Base-by-base conservation (phyloP, 2,797 vertebrate genomes). In the Microctenopoma steveboyesi region DNA sequence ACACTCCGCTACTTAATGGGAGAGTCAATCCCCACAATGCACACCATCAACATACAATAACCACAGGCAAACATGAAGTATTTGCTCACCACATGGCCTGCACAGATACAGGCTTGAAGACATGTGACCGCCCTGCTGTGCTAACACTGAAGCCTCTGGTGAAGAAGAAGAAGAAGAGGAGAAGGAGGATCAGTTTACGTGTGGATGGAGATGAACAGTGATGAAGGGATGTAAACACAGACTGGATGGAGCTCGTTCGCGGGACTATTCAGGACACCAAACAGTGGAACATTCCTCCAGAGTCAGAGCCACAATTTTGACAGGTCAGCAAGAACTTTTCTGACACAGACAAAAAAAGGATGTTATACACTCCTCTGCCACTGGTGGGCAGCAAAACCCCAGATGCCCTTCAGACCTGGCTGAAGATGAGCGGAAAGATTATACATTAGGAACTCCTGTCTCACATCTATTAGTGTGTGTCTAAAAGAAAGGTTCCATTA, bases 81-180 rank as follows among this genome's bases (percentile, higher is more conserved):
- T 28, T 61, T 49, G 91, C 97, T 73, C 88, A 99, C 98, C 98
- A 99, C 98, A 99, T 99, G 89, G 98, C 98, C 91, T 99, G 98
- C 60, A 99, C 98, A 0, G 98, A 99, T 13, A 99, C 98, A 0
- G 98, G 98, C 83, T 99, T 99, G 92, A 99, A 99, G 92, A 99
- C 94, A 87, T 96, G 97, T 69, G 96, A 96, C 68, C 94, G 95
- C 53, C 96, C 97, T 0, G 95, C 95, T 0, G 98, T 98, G 90
- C 93, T 98, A 86, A 99, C 94, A 0, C 97, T 99, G 93, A 99
- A 99, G 9, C 98, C 98, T 3, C 98, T 99, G 89, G 61, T 9
- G 71, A 83, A 22, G 53, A 74, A 71, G 51, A 79, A 49, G 50
- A 75, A 16, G 33, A 5, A 9, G 60, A 42, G 27, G 50, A 78